Conservation (phyloP, 2,888 invertebrate genomes). For the Gibbula magus region DNA sequence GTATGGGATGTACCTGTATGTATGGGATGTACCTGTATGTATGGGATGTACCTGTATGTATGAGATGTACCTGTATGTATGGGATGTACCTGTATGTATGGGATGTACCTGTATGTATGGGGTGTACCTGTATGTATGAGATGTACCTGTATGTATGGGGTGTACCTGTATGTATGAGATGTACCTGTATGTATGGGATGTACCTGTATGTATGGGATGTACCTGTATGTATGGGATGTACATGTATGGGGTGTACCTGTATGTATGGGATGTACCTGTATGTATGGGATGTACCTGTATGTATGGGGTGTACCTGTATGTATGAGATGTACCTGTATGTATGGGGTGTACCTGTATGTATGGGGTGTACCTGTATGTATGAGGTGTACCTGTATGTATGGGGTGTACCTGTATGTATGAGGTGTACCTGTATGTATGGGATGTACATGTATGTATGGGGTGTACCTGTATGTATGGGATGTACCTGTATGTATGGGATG, state of each 20-base stretch:
- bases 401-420: conserved; percentile 83
- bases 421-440: no score
- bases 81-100: conserved; percentile 79
- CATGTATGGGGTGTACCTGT: no score
- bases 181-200: conserved; percentile 95
- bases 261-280: conserved; percentile 85
- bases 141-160: conserved; percentile 76
- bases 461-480: conserved; percentile 86
- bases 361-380: no score
- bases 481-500: conserved; percentile 95
- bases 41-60: conserved; percentile 81
- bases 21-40: conserved; percentile 82
- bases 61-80: no score
- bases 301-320: no score
- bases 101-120: conserved; percentile 83
- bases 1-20: no score
- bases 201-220: conserved; percentile 48
- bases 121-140: no score
- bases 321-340: conserved; percentile 82
- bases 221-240: no score
- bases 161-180: conserved; percentile 86
- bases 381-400: conserved; percentile 79
- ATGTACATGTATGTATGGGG: conserved; percentile 76
- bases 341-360: conserved; percentile 81
- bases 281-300: conserved; percentile 80